Conservation (phyloP, 2,888 invertebrate species). For the Arctia plantaginis region DNA sequence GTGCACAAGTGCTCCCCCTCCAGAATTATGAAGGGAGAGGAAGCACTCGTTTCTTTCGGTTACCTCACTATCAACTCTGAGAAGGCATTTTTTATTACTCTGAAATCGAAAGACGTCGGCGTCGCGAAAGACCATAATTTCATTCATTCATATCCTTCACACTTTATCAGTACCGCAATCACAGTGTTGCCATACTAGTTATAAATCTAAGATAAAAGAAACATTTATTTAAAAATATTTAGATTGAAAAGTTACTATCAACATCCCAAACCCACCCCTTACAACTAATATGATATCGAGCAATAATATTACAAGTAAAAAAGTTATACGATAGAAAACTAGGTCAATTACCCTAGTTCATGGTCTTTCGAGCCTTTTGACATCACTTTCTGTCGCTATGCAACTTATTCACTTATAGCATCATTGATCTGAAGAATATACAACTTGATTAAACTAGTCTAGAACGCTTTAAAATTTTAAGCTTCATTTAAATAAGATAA, state of each 20-base stretch:
- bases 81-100: too few relatives aligned
- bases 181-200: conserved; percentile 43
- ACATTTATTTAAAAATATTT: conserved; percentile 27
- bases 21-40: too few relatives aligned
- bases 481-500: conserved; percentile 1
- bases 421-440: conserved; percentile 12
- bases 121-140: too few relatives aligned
- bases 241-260: conserved; percentile 17
- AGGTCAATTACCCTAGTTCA: neutral
- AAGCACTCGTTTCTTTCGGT: too few relatives aligned
- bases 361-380: neutral
- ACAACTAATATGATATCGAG: conserved; percentile 11
- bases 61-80: too few relatives aligned
- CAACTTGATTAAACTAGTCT: conserved; percentile 3
- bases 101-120: too few relatives aligned
- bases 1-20: too few relatives aligned
- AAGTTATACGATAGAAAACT: neutral
- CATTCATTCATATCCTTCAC: neutral
- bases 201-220: conserved; percentile 29
- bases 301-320: neutral
- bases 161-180: neutral
- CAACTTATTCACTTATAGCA: neutral
- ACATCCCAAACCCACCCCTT: conserved; percentile 11
- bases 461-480: conserved; percentile 11
- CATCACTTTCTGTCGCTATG: too few relatives aligned